Evolutionary conservation across 2,888 invertebrate species (phyloP), one percentile per base, ranked within the genome.

Genomic region (Hypselothyrea guttata): DNA sequence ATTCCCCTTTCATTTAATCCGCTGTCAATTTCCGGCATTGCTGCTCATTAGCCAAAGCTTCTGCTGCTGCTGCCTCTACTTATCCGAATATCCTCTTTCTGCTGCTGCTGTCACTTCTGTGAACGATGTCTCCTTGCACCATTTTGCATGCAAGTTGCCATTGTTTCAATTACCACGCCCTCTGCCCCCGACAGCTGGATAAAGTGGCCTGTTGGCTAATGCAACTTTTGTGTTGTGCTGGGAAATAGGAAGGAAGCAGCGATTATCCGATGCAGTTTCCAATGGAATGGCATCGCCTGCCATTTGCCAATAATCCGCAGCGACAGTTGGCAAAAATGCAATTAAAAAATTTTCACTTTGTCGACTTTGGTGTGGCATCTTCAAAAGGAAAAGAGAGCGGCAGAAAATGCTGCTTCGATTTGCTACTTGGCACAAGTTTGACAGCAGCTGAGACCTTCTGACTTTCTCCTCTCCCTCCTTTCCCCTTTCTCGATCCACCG

Each of bases 321-420:
- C 65, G 86, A 83, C 83, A 83, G 83, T 83, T 83, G 86, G 83
- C 66, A 86, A 75, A 81, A 83, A 83, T 83, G 82, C 86, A 83
- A 83, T 83, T 83, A 83, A 86, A 83, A 84, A 86, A 84, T 84
- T 65, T 79, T 84, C 75, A 73, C 83, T 83, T 75, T 77, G 68
- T 75, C 49, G 71, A 60, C 67, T 53, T 71, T 22, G 52, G 38
- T 31, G 18, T 48, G n/a, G 49, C 42, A 12, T n/a, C 27, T 30
- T 4, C 27, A 22, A 22, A 22, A 5, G 22, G 22, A 22, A 22
- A 22, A 22, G 22, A 22, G n/a, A n/a, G n/a, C 22, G 5, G 22
- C 5, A 22, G 22, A 5, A 5, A 22, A 22, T 22, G 61, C 60
- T 64, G 60, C 62, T 71, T 64, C 84, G 82, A 84, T 81, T 81